Evolutionary conservation across 2,888 invertebrate species (phyloP), one percentile per base, ranked within the genome.

Genomic region (Meteorus cinctellus): DNA sequence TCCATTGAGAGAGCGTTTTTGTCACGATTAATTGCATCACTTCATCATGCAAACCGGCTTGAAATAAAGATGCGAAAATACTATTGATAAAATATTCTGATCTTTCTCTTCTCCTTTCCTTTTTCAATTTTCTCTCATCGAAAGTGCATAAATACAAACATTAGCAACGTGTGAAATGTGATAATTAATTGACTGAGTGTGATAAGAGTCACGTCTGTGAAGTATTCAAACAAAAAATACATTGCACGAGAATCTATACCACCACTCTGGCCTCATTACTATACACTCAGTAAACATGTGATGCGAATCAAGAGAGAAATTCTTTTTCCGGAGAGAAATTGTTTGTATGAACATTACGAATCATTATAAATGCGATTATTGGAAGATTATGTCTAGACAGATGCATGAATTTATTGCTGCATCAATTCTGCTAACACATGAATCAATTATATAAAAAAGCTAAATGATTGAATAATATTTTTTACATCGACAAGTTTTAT

Each of bases 271-370:
- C 71, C 71, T 71, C 45, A 41, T 66, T 75, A 63, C 70, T 27
- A 36, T 63, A 19, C 41, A 34, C 41, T 10, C 41, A 34, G 1
- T n/a, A n/a, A 1, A 55, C 8, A 19, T 55, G 10, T 19, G 55
- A 55, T 19, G 55, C 24, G n/a, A 19, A 55, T 55, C 6, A 19
- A 4, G 31, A 48, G 59, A 75, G 71, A 71, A 66, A 71, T 71
- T 75, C 71, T 70, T 75, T 41, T 71, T 16, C 31, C 45, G n/a
- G 59, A 66, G 75, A 66, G 65, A 72, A 72, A 65, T 65, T 65
- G 34, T 55, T 4, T 10, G 19, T 55, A 55, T 24, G 19, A 19
- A 55, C 19, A 48, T n/a, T 45, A n/a, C n/a, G 8, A 5, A 41
- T 41, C 41, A 8, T 24, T 60, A 60, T 14, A 60, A 60, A 27